Base-by-base conservation (phyloP, 2,113 vertebrate genomes). In the Dolichotis patagonum region DNA sequence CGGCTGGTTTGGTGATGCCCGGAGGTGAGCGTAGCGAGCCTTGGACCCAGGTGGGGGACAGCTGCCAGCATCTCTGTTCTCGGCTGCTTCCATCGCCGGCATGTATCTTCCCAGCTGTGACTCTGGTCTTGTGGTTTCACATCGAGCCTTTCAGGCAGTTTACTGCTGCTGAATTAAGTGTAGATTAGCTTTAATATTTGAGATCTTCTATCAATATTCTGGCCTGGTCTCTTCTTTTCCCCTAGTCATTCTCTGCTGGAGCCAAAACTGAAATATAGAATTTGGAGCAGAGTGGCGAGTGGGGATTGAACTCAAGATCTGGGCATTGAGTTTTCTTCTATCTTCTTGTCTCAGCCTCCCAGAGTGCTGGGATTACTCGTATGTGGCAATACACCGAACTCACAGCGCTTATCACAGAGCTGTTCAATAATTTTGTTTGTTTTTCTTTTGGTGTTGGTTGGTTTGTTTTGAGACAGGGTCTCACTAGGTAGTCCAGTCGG, bases 141-240 rank as follows among this genome's bases (percentile, higher is more conserved):
- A 60, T 19, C 43, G 30, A 62, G 35, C 67, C 90, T 93, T 81
- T 43, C 26, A 32, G 65, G 32, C 82, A 88, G 24, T 58, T n/a
- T 41, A 43, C 22, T 41, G 41, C 62, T 65, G 32, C 12, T 80
- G 60, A 54, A 38, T 94, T 65, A 58, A 58, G 63, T 75, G 41
- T 5, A 63, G 41, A 35, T 91, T 54, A 54, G 13, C 8, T 12
- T 73, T 89, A 80, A 38, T 84, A 69, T 38, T 20, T 84, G 54
- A 85, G 28, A 35, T 60, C 32, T 71, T 60, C 32, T 71, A 24
- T 52, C 8, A 10, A 80, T 7, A 16, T 86, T 88, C n/a, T 52
- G 56, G 26, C 87, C 56, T 81, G 35, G 52, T 62, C 62, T 92
- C 43, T 86, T 96, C 43, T 86, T 96, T 91, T 73, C 16, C n/a